phyloP scores from a whole-genome alignment of 2,888 invertebrate genomes.

The Lithophane leautieri region DNA sequence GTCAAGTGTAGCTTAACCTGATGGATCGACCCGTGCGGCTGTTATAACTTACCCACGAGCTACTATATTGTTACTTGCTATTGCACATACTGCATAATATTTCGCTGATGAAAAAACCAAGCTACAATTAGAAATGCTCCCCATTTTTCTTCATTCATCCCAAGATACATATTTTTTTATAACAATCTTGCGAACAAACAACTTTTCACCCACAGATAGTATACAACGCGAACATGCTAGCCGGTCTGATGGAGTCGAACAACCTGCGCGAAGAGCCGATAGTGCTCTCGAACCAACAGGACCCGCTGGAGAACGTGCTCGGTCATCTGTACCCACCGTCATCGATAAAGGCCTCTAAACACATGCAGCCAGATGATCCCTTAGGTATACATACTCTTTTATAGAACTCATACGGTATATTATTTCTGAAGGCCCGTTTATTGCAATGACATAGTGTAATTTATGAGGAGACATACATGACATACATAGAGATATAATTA shows the following conservation, averaged over 20 bases:
- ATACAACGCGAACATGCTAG: slow-evolving; percentile 96
- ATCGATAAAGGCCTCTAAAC: slow-evolving; percentile 84
- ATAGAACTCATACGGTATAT: neutral
- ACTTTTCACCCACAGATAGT: slow-evolving; percentile 90
- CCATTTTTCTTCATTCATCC: too few relatives aligned
- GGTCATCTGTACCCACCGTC: slow-evolving; percentile 83
- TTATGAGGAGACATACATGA: neutral
- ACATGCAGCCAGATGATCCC: slow-evolving; percentile 89
- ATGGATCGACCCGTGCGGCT: too few relatives aligned
- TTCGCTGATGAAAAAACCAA: neutral
- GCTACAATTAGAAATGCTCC: neutral
- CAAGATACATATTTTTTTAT: neutral
- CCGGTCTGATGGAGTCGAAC: slow-evolving; percentile 94
- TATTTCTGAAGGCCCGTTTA: neutral
- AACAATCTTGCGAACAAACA: neutral
- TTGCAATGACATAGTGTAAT: neutral
- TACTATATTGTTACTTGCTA: neutral
- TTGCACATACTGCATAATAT: neutral
- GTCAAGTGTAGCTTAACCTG: too few relatives aligned
- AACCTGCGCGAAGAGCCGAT: slow-evolving; percentile 91
- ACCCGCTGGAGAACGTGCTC: slow-evolving; percentile 87
- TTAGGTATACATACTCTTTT: slow-evolving; percentile 81
- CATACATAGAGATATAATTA: neutral
- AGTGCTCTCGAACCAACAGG: slow-evolving; percentile 83
- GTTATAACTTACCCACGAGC: too few relatives aligned